These are phyloP conservation scores for Eupithecia tripunctaria DNA, from an alignment of 2,888 invertebrate species.

Conservation along the genomic window DNA sequence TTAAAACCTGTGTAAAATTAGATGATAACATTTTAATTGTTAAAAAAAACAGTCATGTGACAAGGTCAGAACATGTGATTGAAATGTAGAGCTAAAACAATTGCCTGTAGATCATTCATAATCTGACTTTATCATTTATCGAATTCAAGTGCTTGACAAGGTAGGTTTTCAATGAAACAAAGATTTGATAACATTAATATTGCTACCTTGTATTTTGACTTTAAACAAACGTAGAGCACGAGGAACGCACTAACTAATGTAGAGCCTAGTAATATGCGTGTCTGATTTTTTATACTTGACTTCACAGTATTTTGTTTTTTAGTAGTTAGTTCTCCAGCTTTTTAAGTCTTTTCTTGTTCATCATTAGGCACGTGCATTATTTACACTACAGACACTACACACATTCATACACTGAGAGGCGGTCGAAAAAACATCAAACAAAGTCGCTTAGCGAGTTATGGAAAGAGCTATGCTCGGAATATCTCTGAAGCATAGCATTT, in stretches of 20 bases:
- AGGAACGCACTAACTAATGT: too few relatives aligned
- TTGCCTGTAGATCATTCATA: conserved; percentile 37
- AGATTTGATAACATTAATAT: background rate
- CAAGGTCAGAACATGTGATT: conserved; percentile 35
- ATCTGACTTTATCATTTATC: conserved; percentile 40
- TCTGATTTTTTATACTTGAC: too few relatives aligned
- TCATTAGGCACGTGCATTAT: too few relatives aligned
- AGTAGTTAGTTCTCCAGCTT: background rate
- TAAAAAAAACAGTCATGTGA: conserved; percentile 38
- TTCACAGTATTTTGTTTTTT: background rate
- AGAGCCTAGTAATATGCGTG: background rate
- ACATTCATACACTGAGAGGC: too few relatives aligned
- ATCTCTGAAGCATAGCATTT: too few relatives aligned
- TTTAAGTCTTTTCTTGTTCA: background rate
- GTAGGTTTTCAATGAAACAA: conserved; percentile 1
- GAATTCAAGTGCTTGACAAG: conserved; percentile 37
- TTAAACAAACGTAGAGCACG: too few relatives aligned
- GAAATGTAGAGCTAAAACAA: background rate
- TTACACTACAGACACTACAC: too few relatives aligned
- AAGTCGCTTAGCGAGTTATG: too few relatives aligned
- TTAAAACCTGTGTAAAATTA: background rate
- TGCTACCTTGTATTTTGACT: background rate
- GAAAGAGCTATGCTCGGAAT: too few relatives aligned
- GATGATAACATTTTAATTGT: background rate
- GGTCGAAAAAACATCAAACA: too few relatives aligned